These are phyloP conservation scores for Euleptes europaea DNA, from an alignment of 2,113 vertebrate genomes.

Conservation along the genomic window DNA sequence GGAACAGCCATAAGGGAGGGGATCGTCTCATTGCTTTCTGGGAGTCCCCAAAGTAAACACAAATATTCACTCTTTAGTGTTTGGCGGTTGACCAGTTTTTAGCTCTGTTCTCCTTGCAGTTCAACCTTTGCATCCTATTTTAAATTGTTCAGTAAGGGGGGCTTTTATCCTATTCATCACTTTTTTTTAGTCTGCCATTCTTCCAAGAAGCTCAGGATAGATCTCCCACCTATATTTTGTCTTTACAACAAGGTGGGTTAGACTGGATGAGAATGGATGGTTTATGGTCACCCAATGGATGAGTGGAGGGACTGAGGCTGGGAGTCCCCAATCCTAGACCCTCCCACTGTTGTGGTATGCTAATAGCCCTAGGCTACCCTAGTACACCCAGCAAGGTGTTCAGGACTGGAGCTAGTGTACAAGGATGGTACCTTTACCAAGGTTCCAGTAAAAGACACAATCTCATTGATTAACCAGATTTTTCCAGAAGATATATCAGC, in stretches of 20 bases:
- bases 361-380: too few relatives aligned
- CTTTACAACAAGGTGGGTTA: neutral
- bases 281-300: neutral
- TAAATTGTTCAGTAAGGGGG: neutral
- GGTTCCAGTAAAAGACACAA: too few relatives aligned
- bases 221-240: neutral
- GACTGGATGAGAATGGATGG: neutral
- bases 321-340: too few relatives aligned
- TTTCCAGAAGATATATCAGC: too few relatives aligned
- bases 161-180: neutral
- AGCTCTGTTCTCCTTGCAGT: neutral
- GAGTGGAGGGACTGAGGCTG: too few relatives aligned
- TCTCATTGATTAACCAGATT: too few relatives aligned
- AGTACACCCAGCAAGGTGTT: too few relatives aligned
- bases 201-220: too few relatives aligned
- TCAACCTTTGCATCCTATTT: neutral
- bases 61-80: neutral
- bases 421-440: too few relatives aligned
- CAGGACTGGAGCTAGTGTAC: too few relatives aligned
- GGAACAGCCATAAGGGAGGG: conserved; percentile 1
- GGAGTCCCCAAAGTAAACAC: conserved; percentile 7
- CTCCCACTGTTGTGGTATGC: too few relatives aligned
- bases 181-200: too few relatives aligned
- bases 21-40: neutral
- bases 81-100: neutral